phyloP scores from a whole-genome alignment of 92 coral and sea anemone species.

The Phymanthus crucifer region DNA sequence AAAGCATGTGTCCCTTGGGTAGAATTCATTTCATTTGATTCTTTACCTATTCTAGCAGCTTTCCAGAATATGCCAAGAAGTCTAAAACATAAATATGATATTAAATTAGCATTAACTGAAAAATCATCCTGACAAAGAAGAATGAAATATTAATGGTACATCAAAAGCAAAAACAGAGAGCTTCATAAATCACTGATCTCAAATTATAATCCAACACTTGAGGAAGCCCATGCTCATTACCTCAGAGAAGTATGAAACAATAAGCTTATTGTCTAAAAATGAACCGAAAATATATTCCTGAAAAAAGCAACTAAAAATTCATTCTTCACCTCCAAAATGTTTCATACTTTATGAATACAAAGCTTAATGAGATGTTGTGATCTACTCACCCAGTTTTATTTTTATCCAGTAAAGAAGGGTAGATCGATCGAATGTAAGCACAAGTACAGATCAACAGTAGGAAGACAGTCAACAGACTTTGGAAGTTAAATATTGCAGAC shows the following conservation, averaged over 20 bases:
- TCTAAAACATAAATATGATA: slow-evolving; percentile 32
- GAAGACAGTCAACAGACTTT: slow-evolving; percentile 89
- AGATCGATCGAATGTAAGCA: slow-evolving; percentile 90
- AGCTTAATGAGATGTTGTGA: background rate
- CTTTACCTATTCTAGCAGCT: slow-evolving; percentile 95
- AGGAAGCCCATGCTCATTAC: too few relatives aligned
- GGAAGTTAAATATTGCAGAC: slow-evolving; percentile 99
- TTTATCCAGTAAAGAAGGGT: slow-evolving; percentile 91
- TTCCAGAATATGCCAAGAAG: slow-evolving; percentile 95
- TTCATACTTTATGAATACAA: background rate
- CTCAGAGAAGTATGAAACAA: too few relatives aligned
- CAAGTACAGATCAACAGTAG: slow-evolving; percentile 92
- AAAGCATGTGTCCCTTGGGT: background rate
- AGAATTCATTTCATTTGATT: background rate
- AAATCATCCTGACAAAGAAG: background rate
- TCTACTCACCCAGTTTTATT: slow-evolving; percentile 92
- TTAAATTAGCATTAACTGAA: background rate
- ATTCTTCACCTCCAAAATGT: too few relatives aligned
- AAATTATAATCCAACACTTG: too few relatives aligned
- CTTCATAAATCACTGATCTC: too few relatives aligned
- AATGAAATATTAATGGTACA: too few relatives aligned
- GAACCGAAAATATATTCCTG: too few relatives aligned
- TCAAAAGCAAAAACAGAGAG: too few relatives aligned
- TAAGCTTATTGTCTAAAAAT: too few relatives aligned
- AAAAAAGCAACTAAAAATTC: too few relatives aligned